Conservation (phyloP, 2,113 vertebrate genomes). For the Theristicus caerulescens region DNA sequence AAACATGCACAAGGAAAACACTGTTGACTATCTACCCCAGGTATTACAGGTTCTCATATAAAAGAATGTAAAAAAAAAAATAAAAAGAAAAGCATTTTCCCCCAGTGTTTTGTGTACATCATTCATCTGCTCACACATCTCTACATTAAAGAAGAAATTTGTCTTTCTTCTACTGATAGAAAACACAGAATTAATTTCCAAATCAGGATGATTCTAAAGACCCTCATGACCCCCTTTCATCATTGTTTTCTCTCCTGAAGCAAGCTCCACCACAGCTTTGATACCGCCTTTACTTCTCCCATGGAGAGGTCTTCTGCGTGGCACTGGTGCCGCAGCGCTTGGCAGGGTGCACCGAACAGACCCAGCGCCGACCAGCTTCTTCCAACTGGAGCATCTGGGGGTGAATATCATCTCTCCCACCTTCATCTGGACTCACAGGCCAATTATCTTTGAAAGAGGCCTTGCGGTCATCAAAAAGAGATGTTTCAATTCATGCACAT, state of each 20-base stretch:
- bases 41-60: rapidly evolving
- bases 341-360: background rate
- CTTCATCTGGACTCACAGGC: background rate
- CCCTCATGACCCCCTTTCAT: background rate
- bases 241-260: background rate
- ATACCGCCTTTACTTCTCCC: background rate
- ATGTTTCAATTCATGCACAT: background rate
- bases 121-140: background rate
- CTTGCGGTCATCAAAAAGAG: background rate
- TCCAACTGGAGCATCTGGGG: background rate
- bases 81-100: background rate
- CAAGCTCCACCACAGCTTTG: background rate
- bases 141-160: background rate
- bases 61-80: background rate
- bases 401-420: background rate
- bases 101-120: rapidly evolving
- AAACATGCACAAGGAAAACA: background rate
- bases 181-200: background rate
- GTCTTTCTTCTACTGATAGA: background rate
- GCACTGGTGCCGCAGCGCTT: background rate
- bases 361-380: background rate
- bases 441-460: background rate
- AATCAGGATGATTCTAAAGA: background rate
- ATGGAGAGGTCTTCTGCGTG: background rate
- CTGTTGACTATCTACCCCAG: rapidly evolving